These are phyloP conservation scores for Junonia oenone DNA, from an alignment of 2,888 invertebrate genomes.

Conservation along the genomic window DNA sequence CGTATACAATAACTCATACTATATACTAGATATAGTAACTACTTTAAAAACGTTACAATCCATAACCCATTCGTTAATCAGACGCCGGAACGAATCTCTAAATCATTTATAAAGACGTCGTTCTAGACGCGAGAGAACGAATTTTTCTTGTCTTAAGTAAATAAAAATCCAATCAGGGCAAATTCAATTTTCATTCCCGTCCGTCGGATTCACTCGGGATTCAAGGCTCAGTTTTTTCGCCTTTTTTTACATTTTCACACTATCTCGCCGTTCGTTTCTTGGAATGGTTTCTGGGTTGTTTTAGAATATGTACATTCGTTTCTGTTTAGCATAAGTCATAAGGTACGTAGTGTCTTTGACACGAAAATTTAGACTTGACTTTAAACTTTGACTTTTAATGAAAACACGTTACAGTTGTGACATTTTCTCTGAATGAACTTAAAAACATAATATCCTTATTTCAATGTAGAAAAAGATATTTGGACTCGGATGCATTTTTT, in stretches of 20 bases:
- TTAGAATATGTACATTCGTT: constrained; percentile 15
- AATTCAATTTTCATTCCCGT: constrained; percentile 78
- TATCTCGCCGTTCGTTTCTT: constrained; percentile 38
- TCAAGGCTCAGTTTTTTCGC: constrained; percentile 54
- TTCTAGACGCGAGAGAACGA: constrained; percentile 42
- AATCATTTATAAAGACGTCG: constrained; percentile 74
- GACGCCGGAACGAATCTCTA: constrained; percentile 35
- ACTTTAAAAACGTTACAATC: constrained; percentile 1
- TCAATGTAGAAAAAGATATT: too few species aligned
- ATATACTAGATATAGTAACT: too few species aligned
- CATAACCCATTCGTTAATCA: constrained; percentile 33
- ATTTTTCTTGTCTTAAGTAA: constrained; percentile 80
- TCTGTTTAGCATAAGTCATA: neutral
- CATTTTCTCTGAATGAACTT: too few species aligned
- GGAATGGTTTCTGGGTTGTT: constrained; percentile 16
- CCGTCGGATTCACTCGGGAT: constrained; percentile 67
- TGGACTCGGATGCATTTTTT: too few species aligned
- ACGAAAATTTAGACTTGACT: too few species aligned
- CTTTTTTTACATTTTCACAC: constrained; percentile 62
- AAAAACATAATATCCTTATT: too few species aligned
- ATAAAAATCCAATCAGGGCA: constrained; percentile 79
- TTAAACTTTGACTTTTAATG: too few species aligned
- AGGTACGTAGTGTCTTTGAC: too few species aligned
- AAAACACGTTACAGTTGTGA: too few species aligned
- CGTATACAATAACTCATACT: too few species aligned